phyloP scores from a whole-genome alignment of 2,888 invertebrate species.

The Andrena praecox region DNA sequence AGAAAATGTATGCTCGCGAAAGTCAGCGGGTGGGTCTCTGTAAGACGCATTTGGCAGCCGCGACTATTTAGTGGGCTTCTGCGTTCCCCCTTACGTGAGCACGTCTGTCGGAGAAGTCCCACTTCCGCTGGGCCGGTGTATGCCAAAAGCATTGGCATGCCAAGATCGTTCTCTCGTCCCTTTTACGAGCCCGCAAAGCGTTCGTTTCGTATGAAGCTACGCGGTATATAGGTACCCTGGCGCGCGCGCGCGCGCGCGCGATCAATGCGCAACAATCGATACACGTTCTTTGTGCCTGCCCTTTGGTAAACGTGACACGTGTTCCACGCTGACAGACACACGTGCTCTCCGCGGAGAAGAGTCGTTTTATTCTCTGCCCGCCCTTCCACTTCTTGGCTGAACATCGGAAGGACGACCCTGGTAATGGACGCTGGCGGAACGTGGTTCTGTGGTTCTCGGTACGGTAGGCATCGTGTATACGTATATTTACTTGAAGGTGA shows the following conservation, averaged over 20 bases:
- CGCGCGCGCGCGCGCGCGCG: not conserved
- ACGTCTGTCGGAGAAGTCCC: constrained; percentile 3
- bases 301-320: constrained; percentile 42
- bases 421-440: constrained; percentile 50
- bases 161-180: not conserved
- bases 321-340: constrained; percentile 43
- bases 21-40: not conserved
- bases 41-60: constrained; percentile 36
- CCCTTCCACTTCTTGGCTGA: constrained; percentile 39
- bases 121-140: constrained; percentile 35
- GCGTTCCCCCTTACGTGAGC: constrained; percentile 37
- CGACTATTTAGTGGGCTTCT: constrained; percentile 29
- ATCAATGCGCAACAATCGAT: constrained; percentile 12
- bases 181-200: not conserved
- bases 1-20: constrained; percentile 20
- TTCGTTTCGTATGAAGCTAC: not conserved
- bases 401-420: constrained; percentile 45
- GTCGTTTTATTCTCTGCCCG: constrained; percentile 27
- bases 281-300: not conserved
- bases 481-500: constrained; percentile 31
- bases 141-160: constrained; percentile 22
- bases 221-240: too few relatives aligned
- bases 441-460: constrained; percentile 6
- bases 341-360: constrained; percentile 38
- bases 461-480: not conserved